phyloP scores from a whole-genome alignment of 2,113 vertebrate species.

The Ramphastos sulfuratus region DNA sequence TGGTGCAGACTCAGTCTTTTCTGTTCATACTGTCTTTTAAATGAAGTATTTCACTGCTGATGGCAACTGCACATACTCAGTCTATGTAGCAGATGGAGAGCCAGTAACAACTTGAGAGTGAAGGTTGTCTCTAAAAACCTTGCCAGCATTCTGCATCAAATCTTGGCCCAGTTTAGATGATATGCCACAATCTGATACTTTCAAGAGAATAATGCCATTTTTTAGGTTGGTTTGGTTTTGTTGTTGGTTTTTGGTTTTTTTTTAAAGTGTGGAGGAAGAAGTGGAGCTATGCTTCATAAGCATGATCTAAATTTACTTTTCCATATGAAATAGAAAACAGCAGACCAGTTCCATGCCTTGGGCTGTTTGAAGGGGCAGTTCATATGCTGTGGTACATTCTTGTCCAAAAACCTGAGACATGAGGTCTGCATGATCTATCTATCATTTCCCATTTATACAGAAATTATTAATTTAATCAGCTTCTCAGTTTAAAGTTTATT shows the following conservation, averaged over 20 bases:
- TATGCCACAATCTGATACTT: neutral
- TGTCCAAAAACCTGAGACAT: neutral
- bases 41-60: slow-evolving; percentile 8
- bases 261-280: neutral
- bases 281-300: neutral
- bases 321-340: neutral
- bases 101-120: slow-evolving; percentile 34
- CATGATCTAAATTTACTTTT: neutral
- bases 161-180: slow-evolving; percentile 44
- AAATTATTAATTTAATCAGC: neutral
- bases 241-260: neutral
- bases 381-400: neutral
- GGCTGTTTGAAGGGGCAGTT: neutral
- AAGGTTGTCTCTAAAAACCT: slow-evolving; percentile 17
- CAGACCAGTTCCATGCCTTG: neutral
- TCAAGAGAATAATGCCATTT: neutral
- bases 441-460: neutral
- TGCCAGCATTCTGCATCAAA: slow-evolving; percentile 16
- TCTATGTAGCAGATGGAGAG: slow-evolving; percentile 24
- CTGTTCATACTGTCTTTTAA: neutral
- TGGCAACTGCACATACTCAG: neutral
- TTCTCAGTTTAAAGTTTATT: neutral
- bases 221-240: neutral
- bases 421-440: neutral
- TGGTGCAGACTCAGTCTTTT: neutral